Evolutionary conservation across 2,113 vertebrate genomes (phyloP).

Genomic region (Tenrec ecaudatus): DNA sequence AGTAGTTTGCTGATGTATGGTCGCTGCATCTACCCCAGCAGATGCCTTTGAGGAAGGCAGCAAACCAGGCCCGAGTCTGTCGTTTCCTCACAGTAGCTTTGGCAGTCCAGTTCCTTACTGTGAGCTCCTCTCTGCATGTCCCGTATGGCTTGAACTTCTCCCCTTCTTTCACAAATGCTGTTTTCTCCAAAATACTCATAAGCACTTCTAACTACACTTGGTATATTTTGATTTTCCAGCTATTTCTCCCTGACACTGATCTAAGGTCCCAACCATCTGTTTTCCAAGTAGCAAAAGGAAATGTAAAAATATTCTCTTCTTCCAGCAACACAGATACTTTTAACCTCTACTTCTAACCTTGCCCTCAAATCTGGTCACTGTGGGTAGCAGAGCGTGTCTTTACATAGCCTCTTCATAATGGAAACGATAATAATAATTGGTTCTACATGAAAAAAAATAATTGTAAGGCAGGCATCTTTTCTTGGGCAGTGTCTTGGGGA

Average conservation of each 20-base stretch:
- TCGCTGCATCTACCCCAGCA: fast-evolving
- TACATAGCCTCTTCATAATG: background rate
- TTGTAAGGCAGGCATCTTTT: background rate
- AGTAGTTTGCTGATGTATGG: background rate
- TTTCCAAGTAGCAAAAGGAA: constrained; percentile 26
- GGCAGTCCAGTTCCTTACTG: background rate
- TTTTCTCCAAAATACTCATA: constrained; percentile 70
- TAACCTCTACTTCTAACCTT: constrained; percentile 22
- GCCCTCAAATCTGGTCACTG: background rate
- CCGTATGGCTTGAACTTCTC: constrained; percentile 72
- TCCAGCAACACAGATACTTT: background rate
- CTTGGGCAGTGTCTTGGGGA: background rate
- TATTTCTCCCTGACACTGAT: constrained; percentile 22
- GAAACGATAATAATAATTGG: background rate
- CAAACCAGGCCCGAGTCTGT: background rate
- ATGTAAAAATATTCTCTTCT: background rate
- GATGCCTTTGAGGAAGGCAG: background rate
- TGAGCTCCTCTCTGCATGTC: background rate
- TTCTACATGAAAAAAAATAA: background rate
- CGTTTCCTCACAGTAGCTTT: background rate
- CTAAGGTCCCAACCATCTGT: constrained; percentile 54
- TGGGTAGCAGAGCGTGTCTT: background rate
- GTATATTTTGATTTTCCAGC: constrained; percentile 64
- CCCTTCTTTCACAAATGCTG: constrained; percentile 51
- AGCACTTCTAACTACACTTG: constrained; percentile 67